Conservation (phyloP, 2,113 vertebrate species). For the Cervus canadensis region DNA sequence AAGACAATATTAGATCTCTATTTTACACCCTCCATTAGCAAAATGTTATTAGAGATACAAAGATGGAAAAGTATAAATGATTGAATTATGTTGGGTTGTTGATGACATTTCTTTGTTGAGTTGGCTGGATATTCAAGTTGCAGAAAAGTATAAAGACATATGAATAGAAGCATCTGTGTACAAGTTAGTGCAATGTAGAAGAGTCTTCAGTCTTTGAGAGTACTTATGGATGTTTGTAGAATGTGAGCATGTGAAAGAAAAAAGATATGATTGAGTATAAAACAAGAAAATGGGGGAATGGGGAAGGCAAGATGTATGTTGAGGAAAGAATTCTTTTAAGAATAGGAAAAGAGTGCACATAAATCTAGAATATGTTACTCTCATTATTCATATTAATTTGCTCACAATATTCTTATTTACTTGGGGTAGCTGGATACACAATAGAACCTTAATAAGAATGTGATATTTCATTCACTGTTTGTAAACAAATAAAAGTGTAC, state of each 20-base stretch:
- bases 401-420: not conserved
- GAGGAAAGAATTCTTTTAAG: not conserved
- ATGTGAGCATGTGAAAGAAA: not conserved
- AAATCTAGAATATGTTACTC: not conserved
- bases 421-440: not conserved
- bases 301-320: not conserved
- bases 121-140: not conserved
- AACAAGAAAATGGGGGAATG: not conserved
- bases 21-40: not conserved
- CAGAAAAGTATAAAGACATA: not conserved
- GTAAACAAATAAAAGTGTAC: not conserved
- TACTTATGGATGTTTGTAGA: not conserved
- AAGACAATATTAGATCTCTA: not conserved
- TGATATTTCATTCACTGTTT: constrained; percentile 13
- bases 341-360: not conserved
- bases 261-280: not conserved
- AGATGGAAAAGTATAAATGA: not conserved
- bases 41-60: constrained; percentile 35
- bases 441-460: not conserved
- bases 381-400: constrained; percentile 9
- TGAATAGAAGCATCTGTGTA: not conserved
- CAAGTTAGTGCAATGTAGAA: not conserved
- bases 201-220: not conserved
- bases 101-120: not conserved
- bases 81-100: not conserved